Percentiles rank a stretch among this genome's conserved stretches.
Conservation (phyloP, 1,140 invertebrate genomes). For the Neodiprion fabricii region DNA sequence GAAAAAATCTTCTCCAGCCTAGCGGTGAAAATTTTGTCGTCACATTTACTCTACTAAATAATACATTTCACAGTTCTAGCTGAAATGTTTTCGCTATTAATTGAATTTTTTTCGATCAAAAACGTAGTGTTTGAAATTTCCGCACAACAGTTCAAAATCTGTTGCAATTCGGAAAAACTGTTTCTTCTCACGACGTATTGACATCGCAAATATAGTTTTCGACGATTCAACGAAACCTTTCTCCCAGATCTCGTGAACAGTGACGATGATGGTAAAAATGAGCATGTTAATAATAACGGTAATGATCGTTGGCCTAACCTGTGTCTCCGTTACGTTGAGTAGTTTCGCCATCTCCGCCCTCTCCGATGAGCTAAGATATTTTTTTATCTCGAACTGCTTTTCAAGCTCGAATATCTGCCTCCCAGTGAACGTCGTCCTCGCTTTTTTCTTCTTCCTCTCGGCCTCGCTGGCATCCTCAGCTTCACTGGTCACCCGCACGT, state of each 20-base stretch:
- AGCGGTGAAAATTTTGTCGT: too few relatives aligned
- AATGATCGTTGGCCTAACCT: slow-evolving; percentile 68
- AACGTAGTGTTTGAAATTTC: too few relatives aligned
- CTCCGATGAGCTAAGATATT: slow-evolving; percentile 95
- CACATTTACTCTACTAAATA: too few relatives aligned
- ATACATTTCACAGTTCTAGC: too few relatives aligned
- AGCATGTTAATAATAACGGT: not conserved
- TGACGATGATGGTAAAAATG: not conserved
- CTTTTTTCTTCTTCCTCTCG: slow-evolving; percentile 89
- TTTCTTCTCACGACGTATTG: too few relatives aligned
- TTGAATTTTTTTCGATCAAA: too few relatives aligned
- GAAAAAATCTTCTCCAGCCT: too few relatives aligned
- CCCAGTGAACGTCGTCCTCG: slow-evolving; percentile 93
- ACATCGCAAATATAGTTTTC: too few relatives aligned
- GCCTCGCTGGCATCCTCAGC: slow-evolving; percentile 66
- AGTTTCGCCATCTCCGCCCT: slow-evolving; percentile 92
- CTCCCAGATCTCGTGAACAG: not conserved
- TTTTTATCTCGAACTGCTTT: slow-evolving; percentile 94
- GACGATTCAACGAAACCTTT: not conserved
- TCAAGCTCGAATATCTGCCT: slow-evolving; percentile 96
- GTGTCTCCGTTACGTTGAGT: slow-evolving; percentile 93
- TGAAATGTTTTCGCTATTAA: too few relatives aligned
- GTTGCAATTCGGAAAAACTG: too few relatives aligned
- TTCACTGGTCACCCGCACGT: slow-evolving; percentile 34
- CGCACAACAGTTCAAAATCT: too few relatives aligned